Percentiles rank a stretch among this genome's conserved stretches.
Conservation (phyloP, 2,113 vertebrate genomes). For the Prinia subflava region DNA sequence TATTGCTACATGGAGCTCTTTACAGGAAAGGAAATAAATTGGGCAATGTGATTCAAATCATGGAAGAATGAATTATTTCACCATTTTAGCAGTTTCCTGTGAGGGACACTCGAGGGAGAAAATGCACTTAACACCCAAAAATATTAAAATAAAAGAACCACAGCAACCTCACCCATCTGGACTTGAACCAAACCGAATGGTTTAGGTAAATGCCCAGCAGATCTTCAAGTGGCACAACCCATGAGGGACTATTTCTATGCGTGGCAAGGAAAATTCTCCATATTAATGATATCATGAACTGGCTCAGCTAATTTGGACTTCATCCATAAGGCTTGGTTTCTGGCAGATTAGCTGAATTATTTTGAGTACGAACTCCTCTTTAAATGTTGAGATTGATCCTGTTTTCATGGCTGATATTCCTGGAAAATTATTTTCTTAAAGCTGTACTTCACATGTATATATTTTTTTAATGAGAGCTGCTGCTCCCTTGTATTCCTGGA, state of each 20-base stretch:
- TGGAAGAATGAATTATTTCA: slow-evolving; percentile 48
- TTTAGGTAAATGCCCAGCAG: slow-evolving; percentile 29
- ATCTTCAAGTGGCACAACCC: background rate
- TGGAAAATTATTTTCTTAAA: slow-evolving; percentile 39
- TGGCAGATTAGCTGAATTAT: slow-evolving; percentile 1
- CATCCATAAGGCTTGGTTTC: background rate
- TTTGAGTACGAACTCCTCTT: background rate
- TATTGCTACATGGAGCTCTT: background rate
- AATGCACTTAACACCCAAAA: slow-evolving; percentile 46
- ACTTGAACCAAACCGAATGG: background rate
- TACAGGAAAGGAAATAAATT: slow-evolving; percentile 44
- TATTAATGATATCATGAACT: background rate
- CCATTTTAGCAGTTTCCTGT: background rate
- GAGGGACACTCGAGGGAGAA: background rate
- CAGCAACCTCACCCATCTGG: slow-evolving; percentile 22
- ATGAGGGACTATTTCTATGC: background rate
- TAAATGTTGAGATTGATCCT: background rate
- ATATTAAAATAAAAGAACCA: slow-evolving; percentile 37
- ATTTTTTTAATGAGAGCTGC: background rate
- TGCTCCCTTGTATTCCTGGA: background rate
- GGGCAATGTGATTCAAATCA: slow-evolving; percentile 17
- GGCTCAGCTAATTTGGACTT: background rate
- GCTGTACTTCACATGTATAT: background rate
- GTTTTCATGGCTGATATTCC: background rate
- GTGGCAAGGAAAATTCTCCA: background rate